phyloP scores from a whole-genome alignment of 2,113 vertebrate genomes.

The Ceratotherium simum region DNA sequence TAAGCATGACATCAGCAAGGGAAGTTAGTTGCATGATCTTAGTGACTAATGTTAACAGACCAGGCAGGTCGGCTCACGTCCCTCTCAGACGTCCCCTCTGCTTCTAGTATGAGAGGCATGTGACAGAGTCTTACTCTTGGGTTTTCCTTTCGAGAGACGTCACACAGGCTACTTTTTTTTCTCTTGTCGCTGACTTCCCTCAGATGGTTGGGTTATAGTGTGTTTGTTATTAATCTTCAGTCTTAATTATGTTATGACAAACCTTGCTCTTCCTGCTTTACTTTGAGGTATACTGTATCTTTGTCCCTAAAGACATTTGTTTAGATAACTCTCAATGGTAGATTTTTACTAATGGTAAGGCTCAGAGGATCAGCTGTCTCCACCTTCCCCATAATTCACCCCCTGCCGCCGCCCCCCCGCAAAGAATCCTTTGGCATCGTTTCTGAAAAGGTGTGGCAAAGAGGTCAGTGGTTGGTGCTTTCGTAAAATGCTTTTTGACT shows the following conservation, averaged over 20 bases:
- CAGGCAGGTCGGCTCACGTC: neutral
- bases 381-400: neutral
- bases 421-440: neutral
- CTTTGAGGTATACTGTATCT: neutral
- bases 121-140: too few species aligned
- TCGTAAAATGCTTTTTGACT: slow-evolving; percentile 4
- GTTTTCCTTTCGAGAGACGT: neutral
- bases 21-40: neutral
- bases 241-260: slow-evolving; percentile 9
- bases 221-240: slow-evolving; percentile 16
- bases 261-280: slow-evolving; percentile 37
- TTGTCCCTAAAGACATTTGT: neutral
- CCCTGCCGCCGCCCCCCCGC: accelerated
- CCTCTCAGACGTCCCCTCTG: too few species aligned
- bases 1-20: neutral
- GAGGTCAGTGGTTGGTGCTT: neutral
- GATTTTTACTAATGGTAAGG: neutral
- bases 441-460: neutral
- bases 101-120: neutral
- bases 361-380: neutral
- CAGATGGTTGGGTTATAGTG: neutral
- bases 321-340: neutral
- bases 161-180: too few species aligned
- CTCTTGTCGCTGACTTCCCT: neutral
- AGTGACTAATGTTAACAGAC: neutral